These are phyloP conservation scores for Centropus unirufus DNA, from an alignment of 2,113 vertebrate species.

Conservation along the genomic window DNA sequence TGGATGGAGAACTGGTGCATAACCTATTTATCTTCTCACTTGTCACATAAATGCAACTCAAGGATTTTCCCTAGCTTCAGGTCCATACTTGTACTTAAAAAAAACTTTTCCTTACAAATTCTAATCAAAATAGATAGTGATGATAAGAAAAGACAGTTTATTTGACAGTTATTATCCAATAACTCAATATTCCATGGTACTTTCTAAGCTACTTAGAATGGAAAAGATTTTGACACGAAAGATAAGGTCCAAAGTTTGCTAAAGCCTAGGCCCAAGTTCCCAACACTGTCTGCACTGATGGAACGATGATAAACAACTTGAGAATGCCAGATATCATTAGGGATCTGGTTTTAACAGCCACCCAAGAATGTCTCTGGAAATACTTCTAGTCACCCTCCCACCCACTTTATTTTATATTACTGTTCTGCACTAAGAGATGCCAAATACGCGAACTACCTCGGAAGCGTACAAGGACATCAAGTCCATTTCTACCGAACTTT, in stretches of 20 bases:
- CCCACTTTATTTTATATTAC: neutral
- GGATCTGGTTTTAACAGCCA: neutral
- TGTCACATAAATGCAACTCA: neutral
- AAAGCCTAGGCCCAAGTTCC: neutral
- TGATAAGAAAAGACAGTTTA: neutral
- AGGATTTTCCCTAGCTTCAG: neutral
- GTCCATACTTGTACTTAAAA: neutral
- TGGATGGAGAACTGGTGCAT: neutral
- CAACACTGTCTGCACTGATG: neutral
- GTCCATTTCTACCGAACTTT: neutral
- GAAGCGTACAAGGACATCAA: accelerated
- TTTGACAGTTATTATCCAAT: neutral
- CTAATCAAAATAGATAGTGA: neutral
- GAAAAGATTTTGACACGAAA: neutral
- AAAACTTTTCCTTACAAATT: neutral
- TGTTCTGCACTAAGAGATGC: neutral
- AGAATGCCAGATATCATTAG: neutral
- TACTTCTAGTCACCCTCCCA: neutral
- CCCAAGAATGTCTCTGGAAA: neutral
- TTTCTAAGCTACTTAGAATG: neutral
- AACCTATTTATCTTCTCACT: neutral
- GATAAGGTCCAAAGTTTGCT: neutral
- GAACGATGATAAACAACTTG: neutral
- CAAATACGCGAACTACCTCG: neutral
- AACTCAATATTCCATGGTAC: neutral